A percentile compares a stretch with the other conserved stretches of the same genome.
These are phyloP conservation scores for Cartodere bifasciata DNA, from an alignment of 2,888 invertebrate genomes.

Conservation along the genomic window DNA sequence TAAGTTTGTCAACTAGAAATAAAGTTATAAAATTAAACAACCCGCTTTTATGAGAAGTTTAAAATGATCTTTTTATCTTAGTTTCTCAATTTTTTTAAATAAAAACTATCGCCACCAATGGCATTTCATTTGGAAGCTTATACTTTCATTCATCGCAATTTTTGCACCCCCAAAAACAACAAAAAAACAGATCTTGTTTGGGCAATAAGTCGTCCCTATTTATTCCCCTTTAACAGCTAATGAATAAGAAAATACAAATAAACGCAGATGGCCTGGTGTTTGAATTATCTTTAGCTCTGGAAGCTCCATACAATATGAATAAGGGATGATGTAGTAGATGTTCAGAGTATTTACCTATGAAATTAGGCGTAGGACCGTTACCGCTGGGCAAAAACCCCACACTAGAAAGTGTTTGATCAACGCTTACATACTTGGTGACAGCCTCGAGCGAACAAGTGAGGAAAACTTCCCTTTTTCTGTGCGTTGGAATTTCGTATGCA, in stretches of 20 bases:
- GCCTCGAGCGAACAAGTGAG: too few relatives aligned
- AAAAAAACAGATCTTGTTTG: not conserved
- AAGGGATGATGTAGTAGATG: too few relatives aligned
- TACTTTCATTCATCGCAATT: not conserved
- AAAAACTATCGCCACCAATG: too few relatives aligned
- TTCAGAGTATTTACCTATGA: slow-evolving; percentile 33
- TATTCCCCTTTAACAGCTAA: slow-evolving; percentile 14
- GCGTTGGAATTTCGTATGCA: slow-evolving; percentile 38
- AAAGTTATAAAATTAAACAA: too few relatives aligned
- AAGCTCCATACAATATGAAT: too few relatives aligned
- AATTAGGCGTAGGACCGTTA: too few relatives aligned
- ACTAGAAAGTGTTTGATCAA: slow-evolving; percentile 31
- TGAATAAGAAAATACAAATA: slow-evolving; percentile 25
- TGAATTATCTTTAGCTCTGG: slow-evolving; percentile 25
- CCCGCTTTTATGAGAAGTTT: too few relatives aligned
- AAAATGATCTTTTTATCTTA: too few relatives aligned
- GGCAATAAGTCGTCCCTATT: not conserved
- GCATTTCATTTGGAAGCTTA: not conserved
- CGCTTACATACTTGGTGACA: slow-evolving; percentile 16
- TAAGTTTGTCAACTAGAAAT: too few relatives aligned
- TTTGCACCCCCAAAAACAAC: not conserved
- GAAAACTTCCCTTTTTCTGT: too few relatives aligned
- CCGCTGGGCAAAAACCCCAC: slow-evolving; percentile 28
- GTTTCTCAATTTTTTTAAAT: too few relatives aligned
- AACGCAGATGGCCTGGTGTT: slow-evolving; percentile 26